Evolutionary conservation across 2,797 vertebrate species (phyloP).

Genomic region (Liparis tanakae): DNA sequence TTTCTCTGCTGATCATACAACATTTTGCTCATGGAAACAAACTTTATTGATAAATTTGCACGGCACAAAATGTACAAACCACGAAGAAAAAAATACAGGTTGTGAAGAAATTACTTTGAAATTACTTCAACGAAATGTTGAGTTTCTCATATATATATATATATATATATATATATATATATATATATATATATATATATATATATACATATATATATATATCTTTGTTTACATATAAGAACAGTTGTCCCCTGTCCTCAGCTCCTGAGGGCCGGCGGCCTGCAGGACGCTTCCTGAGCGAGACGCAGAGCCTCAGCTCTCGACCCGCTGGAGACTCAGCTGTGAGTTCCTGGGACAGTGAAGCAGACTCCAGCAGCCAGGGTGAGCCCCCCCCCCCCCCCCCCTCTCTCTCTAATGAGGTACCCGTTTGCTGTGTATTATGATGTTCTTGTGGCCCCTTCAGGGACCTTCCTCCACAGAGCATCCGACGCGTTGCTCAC

Average conservation of each 20-base stretch:
- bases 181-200: no score
- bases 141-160: not conserved
- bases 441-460: not conserved
- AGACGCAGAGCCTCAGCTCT: no score
- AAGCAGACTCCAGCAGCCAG: constrained; percentile 90
- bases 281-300: not conserved
- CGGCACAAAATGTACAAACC: not conserved
- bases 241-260: not conserved
- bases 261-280: constrained; percentile 50
- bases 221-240: no score
- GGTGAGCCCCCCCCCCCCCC: constrained; percentile 73
- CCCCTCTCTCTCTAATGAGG: no score
- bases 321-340: constrained; percentile 77
- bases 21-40: no score
- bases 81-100: not conserved
- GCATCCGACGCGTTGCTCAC: constrained; percentile 82
- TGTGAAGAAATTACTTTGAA: not conserved
- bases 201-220: no score
- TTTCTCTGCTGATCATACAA: no score
- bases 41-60: no score
- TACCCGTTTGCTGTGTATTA: not conserved
- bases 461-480: constrained; percentile 89
- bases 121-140: not conserved
- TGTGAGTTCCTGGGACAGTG: constrained; percentile 96
- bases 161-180: no score